Evolutionary conservation across 1,140 invertebrate species (phyloP).

Genomic region (Meloidogyne hapla): DNA sequence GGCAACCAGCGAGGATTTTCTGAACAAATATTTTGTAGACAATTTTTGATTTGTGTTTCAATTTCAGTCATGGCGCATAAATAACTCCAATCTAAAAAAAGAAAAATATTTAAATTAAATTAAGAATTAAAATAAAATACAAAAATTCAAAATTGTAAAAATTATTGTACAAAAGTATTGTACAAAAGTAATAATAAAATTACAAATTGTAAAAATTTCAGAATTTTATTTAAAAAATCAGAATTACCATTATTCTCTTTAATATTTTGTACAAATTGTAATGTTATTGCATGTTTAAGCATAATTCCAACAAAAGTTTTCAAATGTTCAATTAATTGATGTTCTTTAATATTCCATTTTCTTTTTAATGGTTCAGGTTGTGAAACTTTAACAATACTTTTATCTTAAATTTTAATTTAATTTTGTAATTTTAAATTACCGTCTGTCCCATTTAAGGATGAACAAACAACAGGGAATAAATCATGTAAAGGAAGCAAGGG

Average conservation of each 20-base stretch:
- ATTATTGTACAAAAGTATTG: too few species aligned
- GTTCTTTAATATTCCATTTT: slow-evolving; percentile 9
- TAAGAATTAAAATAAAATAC: too few species aligned
- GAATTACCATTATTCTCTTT: slow-evolving; percentile 31
- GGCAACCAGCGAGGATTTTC: not conserved
- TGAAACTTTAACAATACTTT: slow-evolving; percentile 4
- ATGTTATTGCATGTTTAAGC: slow-evolving; percentile 26
- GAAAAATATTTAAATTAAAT: not conserved
- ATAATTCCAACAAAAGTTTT: slow-evolving; percentile 19
- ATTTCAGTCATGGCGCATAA: slow-evolving; percentile 33
- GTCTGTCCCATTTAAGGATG: not conserved
- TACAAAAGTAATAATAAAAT: too few species aligned
- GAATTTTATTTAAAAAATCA: not conserved
- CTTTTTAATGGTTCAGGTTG: not conserved
- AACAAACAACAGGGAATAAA: slow-evolving; percentile 39
- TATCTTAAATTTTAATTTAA: slow-evolving; percentile 3
- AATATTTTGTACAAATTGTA: slow-evolving; percentile 29
- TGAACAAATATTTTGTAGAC: slow-evolving; percentile 16
- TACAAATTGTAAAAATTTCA: too few species aligned
- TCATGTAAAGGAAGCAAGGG: slow-evolving; percentile 39
- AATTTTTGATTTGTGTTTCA: slow-evolving; percentile 7
- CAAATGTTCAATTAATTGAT: slow-evolving; percentile 12
- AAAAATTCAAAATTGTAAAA: not conserved
- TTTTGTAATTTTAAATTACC: not conserved
- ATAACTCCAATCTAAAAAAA: slow-evolving; percentile 35